phyloP scores from a whole-genome alignment of 2,113 vertebrate genomes.

The Stigmatopora nigra region DNA sequence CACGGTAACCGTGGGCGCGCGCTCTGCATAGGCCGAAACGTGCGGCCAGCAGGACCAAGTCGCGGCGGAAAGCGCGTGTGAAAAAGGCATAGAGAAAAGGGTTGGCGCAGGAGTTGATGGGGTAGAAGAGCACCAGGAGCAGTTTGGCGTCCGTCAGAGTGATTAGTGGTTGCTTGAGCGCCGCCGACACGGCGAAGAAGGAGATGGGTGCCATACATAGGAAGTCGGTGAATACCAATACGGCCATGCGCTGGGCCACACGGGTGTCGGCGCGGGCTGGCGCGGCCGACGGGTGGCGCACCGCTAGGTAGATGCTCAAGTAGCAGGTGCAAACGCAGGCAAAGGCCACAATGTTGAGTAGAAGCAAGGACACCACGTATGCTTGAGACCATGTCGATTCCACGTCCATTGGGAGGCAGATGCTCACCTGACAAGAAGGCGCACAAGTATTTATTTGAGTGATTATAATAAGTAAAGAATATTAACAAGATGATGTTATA shows the following conservation, averaged over 20 bases:
- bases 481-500: too few relatives aligned
- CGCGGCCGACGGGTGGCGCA: conserved; percentile 78
- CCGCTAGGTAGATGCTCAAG: conserved; percentile 83
- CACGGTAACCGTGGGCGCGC: conserved; percentile 84
- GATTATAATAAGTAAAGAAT: too few relatives aligned
- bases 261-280: conserved; percentile 81
- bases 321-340: conserved; percentile 85
- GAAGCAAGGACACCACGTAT: conserved; percentile 80
- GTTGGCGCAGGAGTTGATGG: conserved; percentile 94
- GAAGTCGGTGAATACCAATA: conserved; percentile 95
- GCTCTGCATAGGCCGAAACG: conserved; percentile 85
- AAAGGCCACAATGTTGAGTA: conserved; percentile 88
- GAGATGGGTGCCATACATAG: conserved; percentile 96
- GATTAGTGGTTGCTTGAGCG: conserved; percentile 89
- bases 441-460: too few relatives aligned
- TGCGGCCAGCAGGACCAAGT: conserved; percentile 87
- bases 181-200: conserved; percentile 93
- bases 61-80: conserved; percentile 88
- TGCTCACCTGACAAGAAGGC: conserved; percentile 66
- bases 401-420: conserved; percentile 96
- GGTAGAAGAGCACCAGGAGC: conserved; percentile 91
- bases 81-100: conserved; percentile 96
- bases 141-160: conserved; percentile 89
- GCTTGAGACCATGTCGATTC: conserved; percentile 75
- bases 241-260: conserved; percentile 91